These are phyloP conservation scores for Paragorgia papillata DNA, from an alignment of 92 coral and sea anemone species.

Conservation along the genomic window DNA sequence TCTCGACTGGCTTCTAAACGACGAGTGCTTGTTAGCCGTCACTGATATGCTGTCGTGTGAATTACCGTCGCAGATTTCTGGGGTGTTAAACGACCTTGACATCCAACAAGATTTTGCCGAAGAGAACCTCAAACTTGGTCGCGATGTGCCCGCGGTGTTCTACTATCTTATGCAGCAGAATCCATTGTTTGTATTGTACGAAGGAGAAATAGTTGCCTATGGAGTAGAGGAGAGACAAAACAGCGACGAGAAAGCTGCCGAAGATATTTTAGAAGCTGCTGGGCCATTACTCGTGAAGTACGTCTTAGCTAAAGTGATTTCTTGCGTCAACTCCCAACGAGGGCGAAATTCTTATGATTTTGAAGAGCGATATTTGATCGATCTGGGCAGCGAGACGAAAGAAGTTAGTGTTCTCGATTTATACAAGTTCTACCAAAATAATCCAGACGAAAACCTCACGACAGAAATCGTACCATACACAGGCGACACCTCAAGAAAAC, in stretches of 20 bases:
- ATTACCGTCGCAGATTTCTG: slow-evolving; percentile 49
- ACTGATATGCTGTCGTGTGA: slow-evolving; percentile 31
- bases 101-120: slow-evolving; percentile 46
- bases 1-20: slow-evolving; percentile 47
- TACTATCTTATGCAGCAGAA: slow-evolving; percentile 67
- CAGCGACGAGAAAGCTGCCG: slow-evolving; percentile 10
- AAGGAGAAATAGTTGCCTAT: neutral
- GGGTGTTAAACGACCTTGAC: slow-evolving; percentile 56
- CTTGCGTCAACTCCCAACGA: neutral
- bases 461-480: neutral
- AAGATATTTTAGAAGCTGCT: slow-evolving; percentile 59
- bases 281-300: slow-evolving; percentile 48
- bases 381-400: slow-evolving; percentile 29
- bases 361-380: slow-evolving; percentile 29
- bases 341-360: too few species aligned
- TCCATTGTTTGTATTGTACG: slow-evolving; percentile 37
- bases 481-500: neutral
- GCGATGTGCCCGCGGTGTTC: slow-evolving; percentile 59
- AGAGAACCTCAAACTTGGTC: slow-evolving; percentile 51
- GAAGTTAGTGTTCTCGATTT: slow-evolving; percentile 55
- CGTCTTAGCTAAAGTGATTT: neutral
- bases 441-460: slow-evolving; percentile 16
- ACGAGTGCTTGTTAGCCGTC: slow-evolving; percentile 39
- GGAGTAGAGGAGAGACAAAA: too few species aligned
- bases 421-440: slow-evolving; percentile 29